Evolutionary conservation across 2,888 invertebrate species (phyloP), one percentile per base, ranked within the genome.

Genomic region (Epistrophe grossulariae): DNA sequence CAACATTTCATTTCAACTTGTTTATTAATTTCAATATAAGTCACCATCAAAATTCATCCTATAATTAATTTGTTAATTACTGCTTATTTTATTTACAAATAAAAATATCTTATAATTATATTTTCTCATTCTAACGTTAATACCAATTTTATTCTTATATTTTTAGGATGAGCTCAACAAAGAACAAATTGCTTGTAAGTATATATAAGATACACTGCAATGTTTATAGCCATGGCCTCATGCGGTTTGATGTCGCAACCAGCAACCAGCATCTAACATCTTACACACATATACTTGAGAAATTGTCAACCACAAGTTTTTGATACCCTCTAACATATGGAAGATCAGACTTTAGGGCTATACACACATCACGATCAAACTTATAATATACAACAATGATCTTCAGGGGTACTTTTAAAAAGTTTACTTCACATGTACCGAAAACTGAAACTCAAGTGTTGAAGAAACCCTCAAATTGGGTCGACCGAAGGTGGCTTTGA

Each of bases 141-240:
- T 62, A 11, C 9, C 13, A 40, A 13, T 19, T 57, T 66, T 60
- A 70, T 35, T 76, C 52, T 88, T 90, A 4, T 43, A 59, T 9
- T 62, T 89, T 90, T 94, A 96, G 95, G 96, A 96, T 90, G 97
- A 96, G 92, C 94, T 97, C 88, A 94, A 94, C 90, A 96, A 96
- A 93, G 97, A 97, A 90, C 97, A 97, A 94, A 94, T 96, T 90
- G 94, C 93, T 90, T 94, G 97, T 97, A 93, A 95, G 96, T 96
- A 84, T 24, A 24, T 57, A 57, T 57, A 59, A 64, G 2, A 40
- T 13, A 2, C 13, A 40, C 9, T 31, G 60, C 17, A 57, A n/a
- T 66, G 28, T 31, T 17, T 35, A 72, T n/a, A 83, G 9, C 15
- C 68, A 68, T 9, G 68, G 68, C 35, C 35, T 38, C 68, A 4